Evolutionary conservation across 2,888 invertebrate genomes (phyloP), one percentile per base, ranked within the genome.

Genomic region (Tillus elongatus): DNA sequence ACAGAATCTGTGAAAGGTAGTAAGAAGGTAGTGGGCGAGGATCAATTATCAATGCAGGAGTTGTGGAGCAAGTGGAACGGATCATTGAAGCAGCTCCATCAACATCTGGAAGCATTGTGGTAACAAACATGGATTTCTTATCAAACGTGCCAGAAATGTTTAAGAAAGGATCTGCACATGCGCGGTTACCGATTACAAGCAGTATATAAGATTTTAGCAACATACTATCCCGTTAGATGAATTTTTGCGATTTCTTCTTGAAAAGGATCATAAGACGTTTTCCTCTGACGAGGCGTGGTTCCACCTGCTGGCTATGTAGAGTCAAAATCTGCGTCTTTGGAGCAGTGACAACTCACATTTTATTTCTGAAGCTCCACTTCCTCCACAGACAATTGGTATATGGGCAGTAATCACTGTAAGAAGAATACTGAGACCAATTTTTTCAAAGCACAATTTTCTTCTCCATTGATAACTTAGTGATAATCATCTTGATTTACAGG

Each of bases 131-230:
- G n/a, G 6, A 6, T 19, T 8, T 19, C 24, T n/a, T 19, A 19
- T n/a, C 6, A n/a, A 19, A 19, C 24, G n/a, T 6, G 6, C 6
- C 6, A n/a, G n/a, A 19, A 19, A 8, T 6, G 6, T 19, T 19
- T 19, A 19, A 19, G n/a, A 19, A 19, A 19, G n/a, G 24, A 19
- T 19, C n/a, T 19, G n/a, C 24, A n/a, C n/a, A 19, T 19, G 24
- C 24, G n/a, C 24, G 24, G 6, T 19, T 19, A 19, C 24, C 6
- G n/a, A 19, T 8, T 19, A 19, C 6, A n/a, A 8, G 6, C n/a
- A 8, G 24, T 19, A 6, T n/a, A 19, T 19, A n/a, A 19, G n/a
- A 6, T 19, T 6, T n/a, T 19, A n/a, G 6, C 24, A 19, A 19
- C 6, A 8, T 6, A 19, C 24, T n/a, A 6, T 19, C 6, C 24